Evolutionary conservation across 2,113 vertebrate genomes (phyloP), one percentile per base, ranked within the genome.

Genomic region (Motacilla tschutschensis): DNA sequence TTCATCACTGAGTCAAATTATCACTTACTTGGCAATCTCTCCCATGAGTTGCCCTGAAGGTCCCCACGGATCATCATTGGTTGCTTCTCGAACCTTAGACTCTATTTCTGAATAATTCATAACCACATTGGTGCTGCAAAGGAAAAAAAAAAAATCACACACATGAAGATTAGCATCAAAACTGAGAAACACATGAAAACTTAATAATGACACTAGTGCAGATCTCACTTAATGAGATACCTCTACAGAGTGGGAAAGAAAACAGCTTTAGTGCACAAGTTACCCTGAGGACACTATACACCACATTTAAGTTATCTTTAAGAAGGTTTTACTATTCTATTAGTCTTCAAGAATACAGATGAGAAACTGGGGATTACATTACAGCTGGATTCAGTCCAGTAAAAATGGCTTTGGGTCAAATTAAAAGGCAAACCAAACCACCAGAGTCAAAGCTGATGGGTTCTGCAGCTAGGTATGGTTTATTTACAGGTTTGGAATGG

Each of bases 51-150:
- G 99, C 95, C 99, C 99, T 26, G 99, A 99, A 93, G 99, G 99
- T 97, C 99, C 99, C 99, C 99, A 99, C 3, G 99, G 97, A 96
- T 99, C 99, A 62, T 99, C 99, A 90, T 99, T 99, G 91, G 99
- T 99, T 96, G 99, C 99, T 97, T 99, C 99, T 97, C 99, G 98
- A 98, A 99, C 99, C 96, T 99, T 99, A 95, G 99, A 99, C 96
- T 99, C 99, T 10, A 98, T 98, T 96, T 99, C 99, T 91, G 99
- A 98, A 97, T 99, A 99, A 98, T 99, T 99, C 99, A 99, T 99
- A 96, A 99, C 99, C 95, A 99, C 98, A 89, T 99, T 99, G 98
- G 99, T 99, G 97, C 99, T 98, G 97, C 91, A 97, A 95, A 97
- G 92, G 87, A 95, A 95, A 97, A 88, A 94, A 88, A 94, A 94